phyloP scores from a whole-genome alignment of 1,140 invertebrate genomes.

The Brachionus rubens region DNA sequence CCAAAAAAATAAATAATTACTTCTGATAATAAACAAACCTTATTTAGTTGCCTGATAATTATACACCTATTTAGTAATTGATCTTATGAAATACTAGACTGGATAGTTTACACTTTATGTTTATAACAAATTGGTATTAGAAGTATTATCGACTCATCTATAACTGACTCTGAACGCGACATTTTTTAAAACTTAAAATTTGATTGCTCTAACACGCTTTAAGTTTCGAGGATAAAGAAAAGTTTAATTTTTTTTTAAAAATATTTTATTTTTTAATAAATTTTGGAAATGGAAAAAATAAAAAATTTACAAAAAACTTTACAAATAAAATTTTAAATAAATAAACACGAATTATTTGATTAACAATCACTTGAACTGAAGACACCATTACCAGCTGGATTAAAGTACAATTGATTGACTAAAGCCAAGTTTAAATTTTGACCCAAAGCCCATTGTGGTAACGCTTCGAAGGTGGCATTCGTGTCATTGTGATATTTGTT shows the following conservation, averaged over 20 bases:
- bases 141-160: too few relatives aligned
- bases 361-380: neutral
- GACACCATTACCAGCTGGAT: neutral
- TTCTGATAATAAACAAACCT: slow-evolving; percentile 1
- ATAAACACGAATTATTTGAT: neutral
- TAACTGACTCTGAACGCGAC: too few relatives aligned
- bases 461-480: neutral
- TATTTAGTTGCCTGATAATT: slow-evolving; percentile 27
- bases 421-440: slow-evolving; percentile 41
- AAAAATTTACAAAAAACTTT: neutral
- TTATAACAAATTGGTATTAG: slow-evolving; percentile 5
- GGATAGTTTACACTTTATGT: slow-evolving; percentile 6
- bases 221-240: too few relatives aligned
- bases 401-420: slow-evolving; percentile 40
- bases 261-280: neutral
- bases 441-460: slow-evolving; percentile 11
- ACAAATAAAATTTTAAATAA: slow-evolving; percentile 13
- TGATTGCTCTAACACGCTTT: too few relatives aligned
- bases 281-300: slow-evolving; percentile 6
- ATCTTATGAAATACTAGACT: slow-evolving; percentile 20
- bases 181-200: too few relatives aligned
- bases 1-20: neutral
- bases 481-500: slow-evolving; percentile 44
- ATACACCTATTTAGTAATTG: neutral
- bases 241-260: neutral